These are phyloP conservation scores for Argyra leucocephala DNA, from an alignment of 2,888 invertebrate species.

Conservation along the genomic window DNA sequence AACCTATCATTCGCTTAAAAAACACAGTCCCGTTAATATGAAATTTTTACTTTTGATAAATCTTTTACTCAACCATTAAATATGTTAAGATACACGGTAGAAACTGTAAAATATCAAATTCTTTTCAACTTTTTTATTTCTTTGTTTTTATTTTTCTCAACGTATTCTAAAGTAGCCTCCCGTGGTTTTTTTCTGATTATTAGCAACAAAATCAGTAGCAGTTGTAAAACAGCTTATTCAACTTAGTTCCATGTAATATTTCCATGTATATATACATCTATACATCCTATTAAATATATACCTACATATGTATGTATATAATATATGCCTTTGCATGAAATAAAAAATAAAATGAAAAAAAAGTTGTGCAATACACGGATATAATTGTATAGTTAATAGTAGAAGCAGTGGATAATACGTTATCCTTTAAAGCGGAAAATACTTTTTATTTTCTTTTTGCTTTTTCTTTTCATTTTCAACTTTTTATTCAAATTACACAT, in stretches of 20 bases:
- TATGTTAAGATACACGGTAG: not conserved
- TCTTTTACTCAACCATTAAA: no score
- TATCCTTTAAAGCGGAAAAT: constrained; percentile 1
- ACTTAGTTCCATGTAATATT: no score
- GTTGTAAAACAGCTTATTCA: not conserved
- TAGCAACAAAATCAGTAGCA: not conserved
- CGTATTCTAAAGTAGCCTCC: not conserved
- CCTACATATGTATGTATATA: no score
- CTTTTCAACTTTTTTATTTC: no score
- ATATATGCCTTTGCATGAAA: not conserved
- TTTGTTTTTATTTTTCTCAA: no score
- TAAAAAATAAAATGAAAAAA: not conserved
- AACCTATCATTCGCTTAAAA: no score
- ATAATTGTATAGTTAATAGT: not conserved
- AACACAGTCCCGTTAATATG: no score
- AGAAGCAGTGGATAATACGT: not conserved
- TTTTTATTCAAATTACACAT: not conserved
- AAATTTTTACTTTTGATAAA: no score
- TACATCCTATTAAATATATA: no score
- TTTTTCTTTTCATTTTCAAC: not conserved
- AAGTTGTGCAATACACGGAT: not conserved
- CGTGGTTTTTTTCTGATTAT: not conserved
- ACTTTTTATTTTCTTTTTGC: not conserved
- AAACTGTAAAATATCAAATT: not conserved
- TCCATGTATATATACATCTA: no score